phyloP scores from a whole-genome alignment of 2,113 vertebrate species.

The Prolemur simus region DNA sequence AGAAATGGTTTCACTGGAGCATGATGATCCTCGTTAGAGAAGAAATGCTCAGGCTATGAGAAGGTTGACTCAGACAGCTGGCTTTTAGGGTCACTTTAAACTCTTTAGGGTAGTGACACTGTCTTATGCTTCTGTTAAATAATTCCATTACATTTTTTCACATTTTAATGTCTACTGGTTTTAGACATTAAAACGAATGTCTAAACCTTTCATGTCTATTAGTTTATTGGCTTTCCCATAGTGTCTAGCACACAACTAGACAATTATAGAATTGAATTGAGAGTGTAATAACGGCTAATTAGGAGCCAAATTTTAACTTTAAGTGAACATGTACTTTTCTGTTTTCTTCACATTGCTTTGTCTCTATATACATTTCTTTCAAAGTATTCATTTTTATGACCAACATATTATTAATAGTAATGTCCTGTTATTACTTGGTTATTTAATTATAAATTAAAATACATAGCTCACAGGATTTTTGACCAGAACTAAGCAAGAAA shows the following conservation, averaged over 20 bases:
- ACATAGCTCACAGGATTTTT: slow-evolving; percentile 57
- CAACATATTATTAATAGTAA: slow-evolving; percentile 47
- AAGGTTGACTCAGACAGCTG: not conserved
- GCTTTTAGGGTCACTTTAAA: not conserved
- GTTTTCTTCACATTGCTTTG: slow-evolving; percentile 43
- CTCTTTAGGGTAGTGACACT: not conserved
- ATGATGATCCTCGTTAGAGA: not conserved
- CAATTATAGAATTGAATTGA: slow-evolving; percentile 37
- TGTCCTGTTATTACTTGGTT: slow-evolving; percentile 56
- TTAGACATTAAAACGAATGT: not conserved
- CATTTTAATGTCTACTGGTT: not conserved
- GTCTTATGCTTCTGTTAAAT: not conserved
- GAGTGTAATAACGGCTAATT: slow-evolving; percentile 44
- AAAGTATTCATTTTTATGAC: slow-evolving; percentile 50
- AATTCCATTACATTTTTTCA: not conserved
- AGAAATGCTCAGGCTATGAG: not conserved
- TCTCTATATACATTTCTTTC: slow-evolving; percentile 14
- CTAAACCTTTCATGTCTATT: slow-evolving; percentile 18
- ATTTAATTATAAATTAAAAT: slow-evolving; percentile 74
- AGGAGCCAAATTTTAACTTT: slow-evolving; percentile 44
- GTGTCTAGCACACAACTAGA: not conserved
- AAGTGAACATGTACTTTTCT: slow-evolving; percentile 46
- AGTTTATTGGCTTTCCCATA: slow-evolving; percentile 15
- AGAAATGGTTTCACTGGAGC: not conserved
- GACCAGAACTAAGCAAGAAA: slow-evolving; percentile 69